Evolutionary conservation across 2,888 invertebrate species (phyloP).

Genomic region (Drosophila subsilvestris): DNA sequence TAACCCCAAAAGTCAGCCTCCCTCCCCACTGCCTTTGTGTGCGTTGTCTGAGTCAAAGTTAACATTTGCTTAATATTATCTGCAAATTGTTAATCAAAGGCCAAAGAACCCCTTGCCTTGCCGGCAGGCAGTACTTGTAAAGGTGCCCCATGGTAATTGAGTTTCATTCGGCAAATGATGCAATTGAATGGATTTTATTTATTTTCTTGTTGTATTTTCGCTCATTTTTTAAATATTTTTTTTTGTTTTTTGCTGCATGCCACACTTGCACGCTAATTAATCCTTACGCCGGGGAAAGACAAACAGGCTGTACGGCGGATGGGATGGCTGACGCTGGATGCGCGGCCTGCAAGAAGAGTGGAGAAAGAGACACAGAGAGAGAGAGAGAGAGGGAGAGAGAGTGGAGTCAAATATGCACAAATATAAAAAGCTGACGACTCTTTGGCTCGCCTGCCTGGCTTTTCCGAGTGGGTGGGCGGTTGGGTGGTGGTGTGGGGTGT

Average conservation of each 20-base stretch:
- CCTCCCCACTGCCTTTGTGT: neutral
- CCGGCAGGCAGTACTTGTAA: neutral
- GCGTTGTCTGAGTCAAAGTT: conserved; percentile 44
- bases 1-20: conserved; percentile 3
- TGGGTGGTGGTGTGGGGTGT: conserved; percentile 24
- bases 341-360: conserved; percentile 15
- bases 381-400: conserved; percentile 5
- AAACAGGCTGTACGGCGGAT: conserved; percentile 52
- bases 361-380: neutral
- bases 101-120: conserved; percentile 48
- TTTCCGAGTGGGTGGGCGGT: conserved; percentile 20
- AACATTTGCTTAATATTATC: conserved; percentile 20
- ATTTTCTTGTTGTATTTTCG: conserved; percentile 17
- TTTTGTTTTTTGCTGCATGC: conserved; percentile 43
- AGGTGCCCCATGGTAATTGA: conserved; percentile 59
- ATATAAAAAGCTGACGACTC: conserved; percentile 64
- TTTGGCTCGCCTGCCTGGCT: conserved; percentile 55
- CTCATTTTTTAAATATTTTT: too few species aligned
- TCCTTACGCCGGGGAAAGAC: conserved; percentile 75
- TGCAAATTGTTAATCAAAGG: conserved; percentile 30
- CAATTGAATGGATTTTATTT: conserved; percentile 76
- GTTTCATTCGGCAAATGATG: conserved; percentile 75
- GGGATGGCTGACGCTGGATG: conserved; percentile 4
- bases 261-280: conserved; percentile 82
- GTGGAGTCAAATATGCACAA: conserved; percentile 63